Percentiles rank a stretch among this genome's conserved stretches.
These are phyloP conservation scores for Epinephelus coioides DNA, from an alignment of 2,797 vertebrate genomes.

Conservation along the genomic window DNA sequence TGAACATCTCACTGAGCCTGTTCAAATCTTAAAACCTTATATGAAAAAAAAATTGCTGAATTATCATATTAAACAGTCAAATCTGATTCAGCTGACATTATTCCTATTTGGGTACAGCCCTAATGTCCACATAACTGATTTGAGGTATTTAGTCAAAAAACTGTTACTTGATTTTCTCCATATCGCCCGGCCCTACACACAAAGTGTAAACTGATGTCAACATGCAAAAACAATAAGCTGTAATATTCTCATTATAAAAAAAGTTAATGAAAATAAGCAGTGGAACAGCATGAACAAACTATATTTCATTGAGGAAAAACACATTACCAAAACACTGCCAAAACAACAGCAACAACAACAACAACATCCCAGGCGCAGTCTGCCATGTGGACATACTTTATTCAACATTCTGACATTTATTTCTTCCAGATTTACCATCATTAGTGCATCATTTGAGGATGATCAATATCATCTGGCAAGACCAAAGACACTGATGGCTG, in stretches of 20 bases:
- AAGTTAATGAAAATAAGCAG: neutral
- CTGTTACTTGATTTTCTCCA: too few species aligned
- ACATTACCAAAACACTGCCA: too few species aligned
- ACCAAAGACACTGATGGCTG: slow-evolving; percentile 12
- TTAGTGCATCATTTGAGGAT: neutral
- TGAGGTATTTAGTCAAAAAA: too few species aligned
- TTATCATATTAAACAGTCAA: too few species aligned
- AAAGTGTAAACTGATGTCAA: neutral
- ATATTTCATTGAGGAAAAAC: too few species aligned
- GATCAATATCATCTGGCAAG: neutral
- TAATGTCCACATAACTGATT: too few species aligned
- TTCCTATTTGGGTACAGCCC: too few species aligned
- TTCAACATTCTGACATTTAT: slow-evolving; percentile 1
- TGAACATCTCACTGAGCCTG: too few species aligned
- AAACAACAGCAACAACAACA: neutral
- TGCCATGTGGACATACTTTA: neutral
- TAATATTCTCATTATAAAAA: neutral
- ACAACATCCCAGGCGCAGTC: neutral
- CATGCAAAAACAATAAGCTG: neutral
- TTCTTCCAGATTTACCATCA: slow-evolving; percentile 8
- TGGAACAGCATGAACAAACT: neutral
- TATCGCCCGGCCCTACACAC: too few species aligned
- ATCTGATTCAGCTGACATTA: too few species aligned
- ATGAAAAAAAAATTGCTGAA: too few species aligned
- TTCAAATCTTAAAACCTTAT: too few species aligned